Base-by-base conservation (phyloP, 2,888 invertebrate species). In the Polylopha cassiicola region DNA sequence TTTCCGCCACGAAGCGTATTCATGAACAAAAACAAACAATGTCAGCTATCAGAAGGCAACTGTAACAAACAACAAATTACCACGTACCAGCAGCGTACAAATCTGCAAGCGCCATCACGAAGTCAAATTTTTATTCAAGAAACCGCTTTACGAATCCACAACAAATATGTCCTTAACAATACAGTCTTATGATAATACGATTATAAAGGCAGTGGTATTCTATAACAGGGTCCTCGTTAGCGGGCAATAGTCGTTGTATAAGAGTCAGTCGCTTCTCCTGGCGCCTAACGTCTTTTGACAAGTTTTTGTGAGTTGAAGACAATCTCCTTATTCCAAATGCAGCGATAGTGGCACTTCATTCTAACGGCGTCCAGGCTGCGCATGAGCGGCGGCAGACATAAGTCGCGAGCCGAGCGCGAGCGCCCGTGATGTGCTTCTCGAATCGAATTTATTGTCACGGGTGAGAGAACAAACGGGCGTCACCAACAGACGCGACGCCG, bases 241-340 rank as follows among this genome's bases (percentile, higher is more conserved):
- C 61, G 65, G 71, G 81, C 81, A 53, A 59, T 70, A 67, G 78
- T 82, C 79, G 82, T 81, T 75, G 79, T 61, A 49, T 51, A 62
- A 57, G 63, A 59, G 65, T 66, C 72, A 64, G 63, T 55, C 43
- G 51, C 47, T 58, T 50, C 44, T 54, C 50, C 55, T 46, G 44
- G 50, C 51, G 58, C 77, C 92, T 94, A 93, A 89, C 95, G 95
- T 94, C 95, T 93, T 86, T 95, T 95, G 65, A 95, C 95, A 72
- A 95, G 88, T 87, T 95, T 95, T 80, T 95, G 94, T 78, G 95
- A 95, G 87, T 95, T 95, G 87, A 95, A 91, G 85, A 95, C 92
- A 82, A 95, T 95, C 87, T 95, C 94, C 87, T 92, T 91, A 87
- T 94, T 95, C 95, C 95, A 95, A 87, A 93, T 93, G 90, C 93